These are phyloP conservation scores for Garra rufa DNA, from an alignment of 2,113 vertebrate species.

Conservation along the genomic window DNA sequence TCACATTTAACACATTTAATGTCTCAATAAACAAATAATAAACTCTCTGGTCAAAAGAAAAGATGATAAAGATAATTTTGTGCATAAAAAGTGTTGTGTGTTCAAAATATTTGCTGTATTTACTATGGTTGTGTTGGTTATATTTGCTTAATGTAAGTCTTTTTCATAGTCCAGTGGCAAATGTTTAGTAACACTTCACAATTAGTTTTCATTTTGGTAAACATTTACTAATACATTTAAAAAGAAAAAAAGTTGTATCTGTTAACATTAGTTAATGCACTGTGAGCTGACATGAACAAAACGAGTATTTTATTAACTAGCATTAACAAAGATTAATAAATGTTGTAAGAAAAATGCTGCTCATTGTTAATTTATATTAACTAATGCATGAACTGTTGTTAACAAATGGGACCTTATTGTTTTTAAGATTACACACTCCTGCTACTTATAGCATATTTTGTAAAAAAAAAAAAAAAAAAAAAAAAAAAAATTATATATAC, in stretches of 20 bases:
- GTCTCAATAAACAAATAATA: slow-evolving; percentile 62
- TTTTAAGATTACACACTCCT: not conserved
- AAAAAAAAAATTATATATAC: too few relatives aligned
- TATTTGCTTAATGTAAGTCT: not conserved
- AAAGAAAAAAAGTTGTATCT: too few relatives aligned
- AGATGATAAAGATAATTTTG: not conserved
- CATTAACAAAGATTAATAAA: too few relatives aligned
- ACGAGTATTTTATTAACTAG: too few relatives aligned
- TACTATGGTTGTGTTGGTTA: not conserved
- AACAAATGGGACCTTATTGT: too few relatives aligned
- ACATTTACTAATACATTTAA: too few relatives aligned
- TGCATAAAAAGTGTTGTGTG: not conserved
- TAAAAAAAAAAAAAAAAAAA: too few relatives aligned
- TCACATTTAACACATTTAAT: not conserved
- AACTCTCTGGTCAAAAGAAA: slow-evolving; percentile 44
- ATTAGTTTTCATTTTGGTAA: too few relatives aligned
- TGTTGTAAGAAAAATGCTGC: too few relatives aligned
- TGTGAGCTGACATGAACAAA: not conserved
- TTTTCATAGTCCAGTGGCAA: not conserved
- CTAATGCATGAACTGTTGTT: too few relatives aligned
- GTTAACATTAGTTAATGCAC: not conserved
- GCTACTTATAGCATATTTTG: not conserved
- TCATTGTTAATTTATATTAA: too few relatives aligned
- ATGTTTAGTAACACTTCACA: too few relatives aligned
- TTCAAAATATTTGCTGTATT: not conserved